phyloP scores from a whole-genome alignment of 2,888 invertebrate species.

The Sisyra nigra region DNA sequence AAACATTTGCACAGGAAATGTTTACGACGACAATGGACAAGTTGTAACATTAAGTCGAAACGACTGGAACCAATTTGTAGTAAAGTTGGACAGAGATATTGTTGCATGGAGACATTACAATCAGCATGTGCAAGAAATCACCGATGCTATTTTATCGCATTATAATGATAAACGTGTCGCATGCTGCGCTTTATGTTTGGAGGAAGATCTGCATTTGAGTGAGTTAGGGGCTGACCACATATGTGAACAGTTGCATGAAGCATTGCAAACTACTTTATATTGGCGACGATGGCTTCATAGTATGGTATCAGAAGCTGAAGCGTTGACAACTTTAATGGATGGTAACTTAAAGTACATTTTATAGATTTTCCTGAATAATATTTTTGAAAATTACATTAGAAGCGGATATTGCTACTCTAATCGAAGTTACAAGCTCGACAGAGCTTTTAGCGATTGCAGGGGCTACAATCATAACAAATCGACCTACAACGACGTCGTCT shows the following conservation, averaged over 20 bases:
- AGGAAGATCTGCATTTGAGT: background rate
- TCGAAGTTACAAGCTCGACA: too few relatives aligned
- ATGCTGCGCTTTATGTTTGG: conserved; percentile 1
- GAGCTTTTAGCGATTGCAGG: too few relatives aligned
- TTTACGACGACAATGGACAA: background rate
- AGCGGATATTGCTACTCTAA: too few relatives aligned
- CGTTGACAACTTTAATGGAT: conserved; percentile 1
- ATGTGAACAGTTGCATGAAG: background rate
- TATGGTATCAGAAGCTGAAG: conserved; percentile 2
- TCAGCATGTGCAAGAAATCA: conserved; percentile 1
- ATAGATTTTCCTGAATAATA: too few relatives aligned
- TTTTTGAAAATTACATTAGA: too few relatives aligned
- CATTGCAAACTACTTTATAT: conserved; percentile 4
- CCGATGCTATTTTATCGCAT: background rate
- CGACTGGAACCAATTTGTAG: conserved; percentile 1
- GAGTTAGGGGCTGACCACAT: background rate
- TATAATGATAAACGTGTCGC: background rate
- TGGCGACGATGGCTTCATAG: conserved; percentile 4
- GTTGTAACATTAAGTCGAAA: background rate
- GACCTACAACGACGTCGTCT: too few relatives aligned
- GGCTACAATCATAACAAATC: too few relatives aligned
- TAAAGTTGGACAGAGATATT: background rate
- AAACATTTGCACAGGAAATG: background rate
- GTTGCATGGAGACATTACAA: conserved; percentile 1
- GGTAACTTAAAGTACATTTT: background rate